phyloP scores from a whole-genome alignment of 1,140 invertebrate genomes.

The Aphelenchoides avenae region DNA sequence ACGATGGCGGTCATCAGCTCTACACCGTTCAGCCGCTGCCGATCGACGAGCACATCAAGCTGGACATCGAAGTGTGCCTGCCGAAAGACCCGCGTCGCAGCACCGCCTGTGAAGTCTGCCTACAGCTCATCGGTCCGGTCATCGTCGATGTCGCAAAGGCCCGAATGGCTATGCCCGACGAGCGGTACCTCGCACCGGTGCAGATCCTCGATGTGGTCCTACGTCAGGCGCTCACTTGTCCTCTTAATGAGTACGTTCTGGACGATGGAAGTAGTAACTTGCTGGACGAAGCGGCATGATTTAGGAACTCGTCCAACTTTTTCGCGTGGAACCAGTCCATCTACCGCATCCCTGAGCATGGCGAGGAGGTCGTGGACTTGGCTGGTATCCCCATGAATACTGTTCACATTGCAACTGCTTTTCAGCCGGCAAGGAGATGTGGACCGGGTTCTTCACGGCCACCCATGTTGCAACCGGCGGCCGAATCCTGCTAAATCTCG shows the following conservation, averaged over 20 bases:
- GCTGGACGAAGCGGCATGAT: no score
- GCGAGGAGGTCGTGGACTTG: constrained; percentile 29
- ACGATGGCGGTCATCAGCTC: constrained; percentile 42
- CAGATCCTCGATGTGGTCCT: constrained; percentile 48
- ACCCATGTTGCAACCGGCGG: constrained; percentile 37
- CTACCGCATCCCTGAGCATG: constrained; percentile 39
- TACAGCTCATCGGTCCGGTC: constrained; percentile 21
- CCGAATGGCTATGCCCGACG: no score
- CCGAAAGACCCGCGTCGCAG: constrained; percentile 5
- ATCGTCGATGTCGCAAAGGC: no score
- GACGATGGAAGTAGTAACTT: no score
- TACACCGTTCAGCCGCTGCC: constrained; percentile 22
- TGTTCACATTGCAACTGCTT: no score
- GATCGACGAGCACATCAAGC: neutral
- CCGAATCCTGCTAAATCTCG: constrained; percentile 41
- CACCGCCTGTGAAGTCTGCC: constrained; percentile 10
- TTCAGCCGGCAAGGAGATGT: constrained; percentile 51
- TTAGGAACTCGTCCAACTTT: constrained; percentile 41
- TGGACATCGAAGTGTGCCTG: constrained; percentile 13
- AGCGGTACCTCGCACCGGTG: constrained; percentile 24
- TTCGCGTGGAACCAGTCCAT: constrained; percentile 47
- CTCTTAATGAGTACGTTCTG: constrained; percentile 33
- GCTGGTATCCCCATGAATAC: no score
- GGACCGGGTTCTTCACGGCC: constrained; percentile 51
- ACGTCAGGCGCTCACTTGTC: constrained; percentile 45